Conservation (phyloP, 1,140 invertebrate species). For the Papilio glaucus region DNA sequence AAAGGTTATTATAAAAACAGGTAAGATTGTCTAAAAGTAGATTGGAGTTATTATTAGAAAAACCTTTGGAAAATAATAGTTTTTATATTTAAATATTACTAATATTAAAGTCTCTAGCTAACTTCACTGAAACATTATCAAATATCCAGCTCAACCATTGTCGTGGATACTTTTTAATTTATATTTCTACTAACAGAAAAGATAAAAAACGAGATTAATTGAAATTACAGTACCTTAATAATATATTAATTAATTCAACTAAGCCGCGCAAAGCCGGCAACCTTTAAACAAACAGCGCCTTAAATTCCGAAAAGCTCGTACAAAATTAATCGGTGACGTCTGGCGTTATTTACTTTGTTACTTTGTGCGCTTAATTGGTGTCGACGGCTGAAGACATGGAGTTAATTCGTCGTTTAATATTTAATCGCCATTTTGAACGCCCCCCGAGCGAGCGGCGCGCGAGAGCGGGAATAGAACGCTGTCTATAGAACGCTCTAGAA, state of each 20-base stretch:
- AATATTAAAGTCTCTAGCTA: too few relatives aligned
- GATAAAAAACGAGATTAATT: slow-evolving; percentile 21
- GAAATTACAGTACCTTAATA: slow-evolving; percentile 2
- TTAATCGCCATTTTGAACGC: slow-evolving; percentile 61
- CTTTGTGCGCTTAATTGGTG: slow-evolving; percentile 79
- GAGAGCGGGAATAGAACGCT: not conserved
- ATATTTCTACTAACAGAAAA: too few relatives aligned
- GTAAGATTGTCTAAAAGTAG: too few relatives aligned
- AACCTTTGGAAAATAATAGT: too few relatives aligned
- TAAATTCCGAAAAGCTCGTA: slow-evolving; percentile 53
- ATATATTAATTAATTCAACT: slow-evolving; percentile 34
- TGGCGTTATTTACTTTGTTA: slow-evolving; percentile 74
- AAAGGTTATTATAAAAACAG: too few relatives aligned
- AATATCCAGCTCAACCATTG: too few relatives aligned
- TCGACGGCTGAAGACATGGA: slow-evolving; percentile 66
- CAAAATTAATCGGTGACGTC: slow-evolving; percentile 71
- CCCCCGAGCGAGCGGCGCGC: slow-evolving; percentile 34
- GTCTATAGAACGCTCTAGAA: slow-evolving; percentile 24
- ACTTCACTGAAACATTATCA: too few relatives aligned
- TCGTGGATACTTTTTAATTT: too few relatives aligned
- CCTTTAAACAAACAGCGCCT: slow-evolving; percentile 66
- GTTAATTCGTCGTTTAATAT: slow-evolving; percentile 79
- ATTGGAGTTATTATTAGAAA: too few relatives aligned
- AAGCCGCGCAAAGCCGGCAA: slow-evolving; percentile 42
- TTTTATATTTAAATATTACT: too few relatives aligned